Percentiles rank a stretch among this genome's conserved stretches.
These are phyloP conservation scores for Vipera ursinii DNA, from an alignment of 2,797 vertebrate genomes.

Conservation along the genomic window DNA sequence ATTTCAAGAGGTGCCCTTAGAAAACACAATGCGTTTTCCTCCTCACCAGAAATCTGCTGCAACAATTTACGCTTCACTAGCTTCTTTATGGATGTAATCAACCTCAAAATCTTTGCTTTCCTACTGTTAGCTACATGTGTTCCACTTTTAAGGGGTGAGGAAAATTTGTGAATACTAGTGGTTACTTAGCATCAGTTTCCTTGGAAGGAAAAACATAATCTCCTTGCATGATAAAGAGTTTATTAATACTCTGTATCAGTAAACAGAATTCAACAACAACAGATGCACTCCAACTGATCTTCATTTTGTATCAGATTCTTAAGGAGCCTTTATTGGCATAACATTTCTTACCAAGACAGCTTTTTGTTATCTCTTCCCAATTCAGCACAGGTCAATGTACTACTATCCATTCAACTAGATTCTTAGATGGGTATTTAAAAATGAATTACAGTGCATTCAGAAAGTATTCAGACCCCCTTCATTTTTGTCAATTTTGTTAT, in stretches of 20 bases:
- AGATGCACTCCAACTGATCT: background rate
- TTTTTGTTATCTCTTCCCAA: background rate
- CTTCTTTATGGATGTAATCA: background rate
- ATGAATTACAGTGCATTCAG: background rate
- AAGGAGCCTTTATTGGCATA: background rate
- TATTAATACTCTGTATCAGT: background rate
- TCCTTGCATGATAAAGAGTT: background rate
- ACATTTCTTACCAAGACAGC: background rate
- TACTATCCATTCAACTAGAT: background rate
- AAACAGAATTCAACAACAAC: background rate
- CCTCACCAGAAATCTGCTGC: background rate
- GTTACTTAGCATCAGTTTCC: no score
- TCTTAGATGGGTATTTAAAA: background rate
- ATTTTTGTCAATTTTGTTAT: no score
- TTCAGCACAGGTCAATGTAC: background rate
- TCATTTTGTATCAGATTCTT: background rate
- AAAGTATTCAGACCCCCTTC: no score
- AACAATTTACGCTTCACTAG: background rate
- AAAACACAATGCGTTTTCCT: background rate
- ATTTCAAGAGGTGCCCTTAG: background rate
- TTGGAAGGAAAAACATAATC: background rate
- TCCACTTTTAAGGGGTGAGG: background rate
- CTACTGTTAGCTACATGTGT: background rate
- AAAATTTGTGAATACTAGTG: background rate
- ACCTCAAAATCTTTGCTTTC: background rate